Conservation (phyloP, 2,888 invertebrate genomes). For the Dorcus hopei region DNA sequence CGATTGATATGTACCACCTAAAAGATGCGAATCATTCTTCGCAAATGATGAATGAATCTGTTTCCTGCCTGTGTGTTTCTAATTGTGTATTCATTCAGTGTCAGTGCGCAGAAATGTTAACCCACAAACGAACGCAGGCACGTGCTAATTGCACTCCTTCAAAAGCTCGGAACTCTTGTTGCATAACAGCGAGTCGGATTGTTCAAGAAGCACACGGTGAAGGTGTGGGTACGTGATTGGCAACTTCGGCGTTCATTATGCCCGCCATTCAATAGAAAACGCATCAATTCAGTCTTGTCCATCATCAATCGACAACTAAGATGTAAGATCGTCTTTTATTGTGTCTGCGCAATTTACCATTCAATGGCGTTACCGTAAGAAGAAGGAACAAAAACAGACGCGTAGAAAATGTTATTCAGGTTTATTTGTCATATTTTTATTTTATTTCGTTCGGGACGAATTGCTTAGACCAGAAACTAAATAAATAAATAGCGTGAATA, state of each 20-base stretch:
- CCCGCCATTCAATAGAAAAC: slow-evolving; percentile 11
- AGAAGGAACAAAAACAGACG: too few species aligned
- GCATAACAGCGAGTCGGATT: background rate
- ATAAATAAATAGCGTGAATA: too few species aligned
- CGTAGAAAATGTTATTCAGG: too few species aligned
- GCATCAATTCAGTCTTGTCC: slow-evolving; percentile 4
- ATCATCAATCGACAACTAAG: slow-evolving; percentile 8
- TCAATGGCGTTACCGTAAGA: background rate
- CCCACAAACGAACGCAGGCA: background rate
- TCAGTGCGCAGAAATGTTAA: slow-evolving; percentile 4
- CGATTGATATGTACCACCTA: too few species aligned
- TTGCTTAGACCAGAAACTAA: too few species aligned
- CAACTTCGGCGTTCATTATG: slow-evolving; percentile 14
- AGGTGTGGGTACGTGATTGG: slow-evolving; percentile 11
- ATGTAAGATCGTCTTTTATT: slow-evolving; percentile 1
- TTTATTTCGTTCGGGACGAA: too few species aligned
- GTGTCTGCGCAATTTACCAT: slow-evolving; percentile 7
- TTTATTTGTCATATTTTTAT: too few species aligned
- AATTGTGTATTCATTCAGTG: slow-evolving; percentile 3
- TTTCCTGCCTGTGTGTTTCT: background rate
- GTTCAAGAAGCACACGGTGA: background rate
- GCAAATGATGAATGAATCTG: too few species aligned
- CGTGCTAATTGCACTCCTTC: slow-evolving; percentile 12
- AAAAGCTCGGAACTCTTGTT: slow-evolving; percentile 5
- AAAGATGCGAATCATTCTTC: too few species aligned